phyloP scores from a whole-genome alignment of 1,140 invertebrate species.

The Coelopa frigida region DNA sequence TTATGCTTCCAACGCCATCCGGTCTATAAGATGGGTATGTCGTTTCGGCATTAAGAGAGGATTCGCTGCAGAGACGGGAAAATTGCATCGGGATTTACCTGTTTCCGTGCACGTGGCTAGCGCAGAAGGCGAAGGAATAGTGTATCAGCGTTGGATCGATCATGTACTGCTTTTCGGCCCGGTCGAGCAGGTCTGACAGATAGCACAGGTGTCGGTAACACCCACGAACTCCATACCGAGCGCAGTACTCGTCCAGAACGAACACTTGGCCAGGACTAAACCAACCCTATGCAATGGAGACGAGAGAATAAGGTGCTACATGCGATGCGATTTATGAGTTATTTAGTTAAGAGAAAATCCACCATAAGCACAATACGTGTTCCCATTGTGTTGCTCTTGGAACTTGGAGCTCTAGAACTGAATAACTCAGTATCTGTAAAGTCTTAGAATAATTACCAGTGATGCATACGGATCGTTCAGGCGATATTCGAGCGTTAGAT shows the following conservation, averaged over 20 bases:
- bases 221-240: slow-evolving; percentile 91
- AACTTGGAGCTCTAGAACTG: too few species aligned
- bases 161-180: slow-evolving; percentile 86
- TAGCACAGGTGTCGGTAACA: slow-evolving; percentile 96
- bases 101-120: slow-evolving; percentile 96
- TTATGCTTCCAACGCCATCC: slow-evolving; percentile 96
- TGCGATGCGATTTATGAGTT: too few species aligned
- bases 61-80: background rate
- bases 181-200: slow-evolving; percentile 89
- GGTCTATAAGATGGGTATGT: slow-evolving; percentile 56
- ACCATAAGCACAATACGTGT: too few species aligned
- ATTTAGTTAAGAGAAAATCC: too few species aligned
- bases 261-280: slow-evolving; percentile 98
- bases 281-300: slow-evolving; percentile 70
- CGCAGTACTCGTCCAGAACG: slow-evolving; percentile 97
- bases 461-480: slow-evolving; percentile 96
- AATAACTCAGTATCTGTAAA: too few species aligned
- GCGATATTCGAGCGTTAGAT: slow-evolving; percentile 87
- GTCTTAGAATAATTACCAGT: slow-evolving; percentile 62
- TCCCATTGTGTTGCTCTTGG: too few species aligned
- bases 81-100: slow-evolving; percentile 22
- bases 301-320: background rate
- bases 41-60: background rate
- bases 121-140: slow-evolving; percentile 98
- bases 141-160: slow-evolving; percentile 98